Evolutionary conservation across 64 coral and sea anemone species (phyloP), one percentile per base, ranked within the genome.

Genomic region (Actinia equina): DNA sequence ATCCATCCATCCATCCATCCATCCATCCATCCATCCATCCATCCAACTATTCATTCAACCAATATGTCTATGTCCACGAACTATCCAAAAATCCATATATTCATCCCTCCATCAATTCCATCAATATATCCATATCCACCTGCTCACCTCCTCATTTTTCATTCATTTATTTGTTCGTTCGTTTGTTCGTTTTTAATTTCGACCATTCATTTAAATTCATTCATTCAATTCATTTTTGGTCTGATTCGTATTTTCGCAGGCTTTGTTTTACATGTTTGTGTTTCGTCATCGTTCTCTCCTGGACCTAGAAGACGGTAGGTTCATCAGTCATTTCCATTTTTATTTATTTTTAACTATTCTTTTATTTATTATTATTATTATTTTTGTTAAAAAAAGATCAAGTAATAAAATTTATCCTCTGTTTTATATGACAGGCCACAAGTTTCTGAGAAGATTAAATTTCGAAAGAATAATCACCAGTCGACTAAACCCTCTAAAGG

Each of bases 401-500:
- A 14, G 0, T 18, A 63, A 63, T 1, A 0, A 54, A 12, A 57
- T 57, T 57, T 44, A 37, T 60, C 17, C 78, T 45, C 84, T 41
- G 2, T 74, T 15, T 14, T 74, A 20, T 27, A 37, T 59, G 62
- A 62, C 88, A 99, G 97, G 97, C 67, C 19, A 95, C 54, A 95
- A 99, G 58, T 99, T 91, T 59, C 65, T 99, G 59, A 92, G 91
- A 59, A 92, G 83, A 83, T 37, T 95, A 27, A 93, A 95, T 44
- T 90, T 99, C 13, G 93, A 99, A 5, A 89, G 97, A 88, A 99
- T 99, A 59, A 88, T 99, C 6, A 93, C 91, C 5, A 95, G 97
- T 17, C 84, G 88, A 78, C n/a, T 99, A 23, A 99, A 99, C 53
- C 97, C 97, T 23, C 86, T 99, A 10, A 99, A 95, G 93, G 97